Evolutionary conservation across 2,113 vertebrate genomes (phyloP), one percentile per base, ranked within the genome.

Genomic region (Leptobrachium ailaonicum): DNA sequence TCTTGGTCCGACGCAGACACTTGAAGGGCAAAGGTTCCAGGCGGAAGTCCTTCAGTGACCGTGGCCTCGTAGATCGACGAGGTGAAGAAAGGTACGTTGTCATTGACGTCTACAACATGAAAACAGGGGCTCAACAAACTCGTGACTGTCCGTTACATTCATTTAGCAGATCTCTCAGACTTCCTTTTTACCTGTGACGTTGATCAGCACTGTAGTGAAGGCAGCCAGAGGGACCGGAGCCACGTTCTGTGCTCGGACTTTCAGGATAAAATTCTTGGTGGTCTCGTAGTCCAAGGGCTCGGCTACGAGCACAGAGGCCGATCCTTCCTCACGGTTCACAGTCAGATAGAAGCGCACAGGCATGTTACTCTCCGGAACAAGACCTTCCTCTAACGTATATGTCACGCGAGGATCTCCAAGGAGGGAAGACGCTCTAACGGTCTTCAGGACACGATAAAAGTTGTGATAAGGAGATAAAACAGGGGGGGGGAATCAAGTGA

Each of bases 81-180:
- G 32, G 95, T 96, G 87, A 97, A 97, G 87, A 96, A 96, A 0
- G 96, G 96, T 42, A 96, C 95, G 44, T 97, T 97, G 88, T 97
- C 96, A 44, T 97, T 97, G 66, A 97, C 96, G 84, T 97, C 96
- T 97, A 82, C 66, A 79, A 84, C 77, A 79, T 79, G 83, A 76
- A 56, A 50, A 50, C 47, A 50, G 47, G 4, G 8, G 8, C 47
- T 50, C 47, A 50, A 50, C 47, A 50, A 50, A 4, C 47, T 50
- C 47, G 8, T 50, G 8, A 32, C 5, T 2, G 11, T 40, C 3
- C 40, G 10, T 56, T 56, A 72, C 40, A 68, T 44, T 9, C 43
- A 8, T 11, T 41, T 43, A 68, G 6, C 20, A 32, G 20, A 32
- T 32, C 20, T 32, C 20, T 32, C 20, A 32, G 20, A 32, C 20